A percentile compares a stretch with the other conserved stretches of the same genome.
phyloP scores from a whole-genome alignment of 1,140 invertebrate species.

The Camponotus vicinus region DNA sequence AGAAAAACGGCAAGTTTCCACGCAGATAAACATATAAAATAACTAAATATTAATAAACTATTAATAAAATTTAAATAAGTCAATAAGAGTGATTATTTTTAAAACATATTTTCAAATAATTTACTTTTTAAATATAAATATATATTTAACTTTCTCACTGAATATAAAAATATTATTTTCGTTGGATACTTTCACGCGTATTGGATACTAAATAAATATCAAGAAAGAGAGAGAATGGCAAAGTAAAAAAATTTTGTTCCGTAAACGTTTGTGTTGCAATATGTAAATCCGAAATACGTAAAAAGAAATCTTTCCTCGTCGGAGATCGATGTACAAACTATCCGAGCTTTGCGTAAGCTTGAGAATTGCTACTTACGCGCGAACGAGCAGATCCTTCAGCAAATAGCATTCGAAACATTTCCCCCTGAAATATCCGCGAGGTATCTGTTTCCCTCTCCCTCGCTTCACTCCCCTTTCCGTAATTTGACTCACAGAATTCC shows the following conservation, averaged over 20 bases:
- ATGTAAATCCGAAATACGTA: slow-evolving; percentile 1
- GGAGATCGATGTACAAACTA: slow-evolving; percentile 46
- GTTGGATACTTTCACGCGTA: not conserved
- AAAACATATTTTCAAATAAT: not conserved
- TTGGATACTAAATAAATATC: not conserved
- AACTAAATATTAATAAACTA: not conserved
- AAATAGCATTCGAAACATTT: slow-evolving; percentile 61
- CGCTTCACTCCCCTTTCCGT: not conserved
- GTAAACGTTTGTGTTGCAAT: slow-evolving; percentile 42
- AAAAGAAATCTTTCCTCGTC: slow-evolving; percentile 28
- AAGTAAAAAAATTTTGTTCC: slow-evolving; percentile 11
- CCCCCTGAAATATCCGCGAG: slow-evolving; percentile 55
- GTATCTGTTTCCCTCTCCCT: not conserved
- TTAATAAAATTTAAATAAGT: not conserved
- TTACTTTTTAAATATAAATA: not conserved
- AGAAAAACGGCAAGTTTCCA: slow-evolving; percentile 1
- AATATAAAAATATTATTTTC: not conserved
- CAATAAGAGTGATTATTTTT: not conserved
- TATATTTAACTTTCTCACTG: not conserved
- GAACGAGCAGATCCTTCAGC: slow-evolving; percentile 50
- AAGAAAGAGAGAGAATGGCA: not conserved
- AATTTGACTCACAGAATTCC: slow-evolving; percentile 61
- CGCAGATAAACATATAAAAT: not conserved
- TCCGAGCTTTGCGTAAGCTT: slow-evolving; percentile 43
- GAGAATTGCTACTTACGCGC: slow-evolving; percentile 58